Evolutionary conservation across 2,113 vertebrate genomes (phyloP).

Genomic region (Poeciliopsis retropinna): DNA sequence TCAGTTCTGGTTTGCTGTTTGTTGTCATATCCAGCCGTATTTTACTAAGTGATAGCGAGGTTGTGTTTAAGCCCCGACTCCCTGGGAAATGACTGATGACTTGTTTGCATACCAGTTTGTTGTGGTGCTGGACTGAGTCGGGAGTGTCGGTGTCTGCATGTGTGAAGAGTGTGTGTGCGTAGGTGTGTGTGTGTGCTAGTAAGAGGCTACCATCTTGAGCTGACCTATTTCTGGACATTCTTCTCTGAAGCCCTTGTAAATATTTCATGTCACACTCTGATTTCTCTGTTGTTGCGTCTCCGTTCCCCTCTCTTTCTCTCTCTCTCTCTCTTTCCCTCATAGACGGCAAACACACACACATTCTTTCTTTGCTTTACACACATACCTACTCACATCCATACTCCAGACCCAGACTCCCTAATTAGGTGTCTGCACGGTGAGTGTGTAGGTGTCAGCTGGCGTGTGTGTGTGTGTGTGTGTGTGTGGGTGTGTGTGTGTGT

Average conservation of each 20-base stretch:
- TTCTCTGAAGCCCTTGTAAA: conserved; percentile 69
- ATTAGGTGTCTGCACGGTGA: conserved; percentile 45
- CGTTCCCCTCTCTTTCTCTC: background rate
- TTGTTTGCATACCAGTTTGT: conserved; percentile 29
- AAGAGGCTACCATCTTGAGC: conserved; percentile 37
- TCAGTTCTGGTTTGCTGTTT: conserved; percentile 8
- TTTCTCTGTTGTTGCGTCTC: conserved; percentile 64
- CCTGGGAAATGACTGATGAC: too few species aligned
- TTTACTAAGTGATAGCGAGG: background rate
- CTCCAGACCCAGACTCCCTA: conserved; percentile 30
- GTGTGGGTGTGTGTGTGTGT: background rate
- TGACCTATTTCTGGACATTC: conserved; percentile 76
- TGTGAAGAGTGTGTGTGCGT: conserved; percentile 3
- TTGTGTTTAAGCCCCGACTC: too few species aligned
- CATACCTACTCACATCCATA: conserved; percentile 8
- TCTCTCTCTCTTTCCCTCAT: conserved; percentile 1
- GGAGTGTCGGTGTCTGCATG: background rate
- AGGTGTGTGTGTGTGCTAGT: conserved; percentile 21
- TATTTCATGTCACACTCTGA: conserved; percentile 77
- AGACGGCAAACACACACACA: conserved; percentile 31
- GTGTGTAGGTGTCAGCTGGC: background rate
- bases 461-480: background rate
- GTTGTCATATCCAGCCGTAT: conserved; percentile 7
- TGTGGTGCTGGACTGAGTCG: background rate
- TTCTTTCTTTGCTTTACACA: conserved; percentile 3